phyloP scores from a whole-genome alignment of 2,888 invertebrate species.

The Drosophila austrosaltans region DNA sequence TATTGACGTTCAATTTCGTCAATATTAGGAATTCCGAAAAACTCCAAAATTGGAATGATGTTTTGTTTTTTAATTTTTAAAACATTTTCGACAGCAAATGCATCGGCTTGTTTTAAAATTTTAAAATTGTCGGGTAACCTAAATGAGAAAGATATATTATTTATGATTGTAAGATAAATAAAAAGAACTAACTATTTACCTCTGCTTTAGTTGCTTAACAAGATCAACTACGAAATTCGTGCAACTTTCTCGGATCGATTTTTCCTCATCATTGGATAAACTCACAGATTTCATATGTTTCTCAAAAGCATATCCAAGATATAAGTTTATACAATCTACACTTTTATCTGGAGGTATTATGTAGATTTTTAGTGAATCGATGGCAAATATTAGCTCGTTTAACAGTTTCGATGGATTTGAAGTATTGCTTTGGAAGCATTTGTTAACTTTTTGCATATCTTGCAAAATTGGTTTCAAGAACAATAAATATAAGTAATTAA shows the following conservation, averaged over 20 bases:
- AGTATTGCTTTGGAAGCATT: slow-evolving; percentile 8
- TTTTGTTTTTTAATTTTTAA: slow-evolving; percentile 2
- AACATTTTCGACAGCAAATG: not conserved
- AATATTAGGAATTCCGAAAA: too few relatives aligned
- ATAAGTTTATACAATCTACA: slow-evolving; percentile 15
- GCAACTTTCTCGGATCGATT: slow-evolving; percentile 1
- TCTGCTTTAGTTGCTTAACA: not conserved
- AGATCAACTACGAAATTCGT: slow-evolving; percentile 16
- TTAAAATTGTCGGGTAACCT: not conserved
- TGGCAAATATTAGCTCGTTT: not conserved
- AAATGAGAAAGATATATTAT: not conserved
- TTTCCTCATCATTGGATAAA: slow-evolving; percentile 5
- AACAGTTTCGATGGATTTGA: not conserved
- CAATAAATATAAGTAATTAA: too few relatives aligned
- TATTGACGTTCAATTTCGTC: too few relatives aligned
- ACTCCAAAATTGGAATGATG: not conserved
- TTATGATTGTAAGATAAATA: not conserved
- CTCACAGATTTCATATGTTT: slow-evolving; percentile 15
- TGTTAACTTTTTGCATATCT: slow-evolving; percentile 5
- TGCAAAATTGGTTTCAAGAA: not conserved
- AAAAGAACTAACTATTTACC: slow-evolving; percentile 6
- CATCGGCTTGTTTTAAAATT: slow-evolving; percentile 9
- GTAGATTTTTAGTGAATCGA: slow-evolving; percentile 22
- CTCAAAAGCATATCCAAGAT: slow-evolving; percentile 25
- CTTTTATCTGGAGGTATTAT: slow-evolving; percentile 21